Percentiles rank a stretch among this genome's conserved stretches.
These are phyloP conservation scores for Drosophila falleni DNA, from an alignment of 2,888 invertebrate genomes.

Conservation along the genomic window DNA sequence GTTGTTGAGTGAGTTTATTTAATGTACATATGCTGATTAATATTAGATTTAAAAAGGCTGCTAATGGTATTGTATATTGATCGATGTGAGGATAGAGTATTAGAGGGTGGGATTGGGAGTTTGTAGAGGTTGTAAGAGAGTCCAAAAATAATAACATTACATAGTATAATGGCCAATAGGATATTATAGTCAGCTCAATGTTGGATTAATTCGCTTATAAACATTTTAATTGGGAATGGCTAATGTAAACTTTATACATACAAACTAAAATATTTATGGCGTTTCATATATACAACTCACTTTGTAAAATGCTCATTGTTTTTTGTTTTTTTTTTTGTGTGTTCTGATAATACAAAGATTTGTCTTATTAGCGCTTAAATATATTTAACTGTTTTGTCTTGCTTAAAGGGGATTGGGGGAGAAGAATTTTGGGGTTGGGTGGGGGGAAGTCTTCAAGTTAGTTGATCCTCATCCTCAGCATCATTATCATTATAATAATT, in stretches of 20 bases:
- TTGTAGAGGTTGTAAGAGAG: neutral
- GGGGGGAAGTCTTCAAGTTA: constrained; percentile 20
- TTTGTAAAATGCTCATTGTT: constrained; percentile 40
- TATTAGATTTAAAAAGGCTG: constrained; percentile 43
- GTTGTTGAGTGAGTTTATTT: constrained; percentile 8
- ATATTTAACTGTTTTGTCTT: constrained; percentile 41
- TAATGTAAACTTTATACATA: constrained; percentile 64
- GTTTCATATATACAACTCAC: constrained; percentile 61
- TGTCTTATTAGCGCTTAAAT: constrained; percentile 65
- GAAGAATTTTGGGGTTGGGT: neutral
- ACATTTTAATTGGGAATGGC: constrained; percentile 65
- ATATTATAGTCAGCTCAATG: constrained; percentile 8
- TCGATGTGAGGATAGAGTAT: constrained; percentile 4
- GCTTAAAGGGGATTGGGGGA: constrained; percentile 1
- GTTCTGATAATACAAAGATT: constrained; percentile 53
- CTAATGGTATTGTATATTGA: constrained; percentile 35
- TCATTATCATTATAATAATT: constrained; percentile 11
- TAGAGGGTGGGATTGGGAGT: neutral
- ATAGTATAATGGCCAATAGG: constrained; percentile 30
- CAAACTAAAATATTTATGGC: constrained; percentile 71
- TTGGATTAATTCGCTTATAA: constrained; percentile 8
- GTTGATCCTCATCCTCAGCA: constrained; percentile 21
- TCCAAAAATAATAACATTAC: constrained; percentile 31
- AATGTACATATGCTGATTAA: constrained; percentile 24
- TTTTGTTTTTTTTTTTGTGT: neutral